Percentiles rank a stretch among this genome's conserved stretches.
Evolutionary conservation across 2,888 invertebrate species (phyloP).

Genomic region (Allolobophora icterica): DNA sequence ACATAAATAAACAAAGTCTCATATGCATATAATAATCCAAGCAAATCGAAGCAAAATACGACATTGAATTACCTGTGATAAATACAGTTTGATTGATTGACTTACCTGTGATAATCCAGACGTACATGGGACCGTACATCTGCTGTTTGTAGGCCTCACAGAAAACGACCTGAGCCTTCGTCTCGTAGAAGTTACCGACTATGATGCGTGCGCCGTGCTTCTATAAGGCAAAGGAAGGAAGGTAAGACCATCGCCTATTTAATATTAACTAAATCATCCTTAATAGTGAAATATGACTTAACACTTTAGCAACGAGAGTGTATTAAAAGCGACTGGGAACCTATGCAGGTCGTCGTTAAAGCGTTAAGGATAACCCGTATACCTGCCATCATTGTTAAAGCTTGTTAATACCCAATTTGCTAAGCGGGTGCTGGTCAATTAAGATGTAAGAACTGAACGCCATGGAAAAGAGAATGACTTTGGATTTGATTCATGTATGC

Average conservation of each 20-base stretch:
- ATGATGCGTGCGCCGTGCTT: constrained; percentile 94
- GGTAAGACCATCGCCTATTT: not conserved
- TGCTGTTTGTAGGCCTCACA: constrained; percentile 73
- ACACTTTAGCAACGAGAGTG: too few relatives aligned
- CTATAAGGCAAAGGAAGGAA: constrained; percentile 62
- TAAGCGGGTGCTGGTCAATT: not conserved
- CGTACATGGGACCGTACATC: constrained; percentile 52
- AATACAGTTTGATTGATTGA: not conserved
- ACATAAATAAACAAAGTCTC: too few relatives aligned
- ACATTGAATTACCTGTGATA: not conserved
- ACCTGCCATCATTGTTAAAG: not conserved
- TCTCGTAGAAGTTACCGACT: constrained; percentile 94
- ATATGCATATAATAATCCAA: not conserved
- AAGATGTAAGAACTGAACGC: too few relatives aligned
- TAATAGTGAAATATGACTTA: not conserved
- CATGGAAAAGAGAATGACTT: not conserved
- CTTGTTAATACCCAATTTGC: not conserved
- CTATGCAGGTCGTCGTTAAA: too few relatives aligned
- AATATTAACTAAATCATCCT: not conserved
- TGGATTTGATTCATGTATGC: not conserved
- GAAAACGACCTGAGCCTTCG: constrained; percentile 88
- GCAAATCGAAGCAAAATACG: not conserved
- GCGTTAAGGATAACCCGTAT: not conserved
- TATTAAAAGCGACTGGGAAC: too few relatives aligned
- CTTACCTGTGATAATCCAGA: constrained; percentile 52